Evolutionary conservation across 2,888 invertebrate genomes (phyloP).

Genomic region (Exocentrus adspersus): DNA sequence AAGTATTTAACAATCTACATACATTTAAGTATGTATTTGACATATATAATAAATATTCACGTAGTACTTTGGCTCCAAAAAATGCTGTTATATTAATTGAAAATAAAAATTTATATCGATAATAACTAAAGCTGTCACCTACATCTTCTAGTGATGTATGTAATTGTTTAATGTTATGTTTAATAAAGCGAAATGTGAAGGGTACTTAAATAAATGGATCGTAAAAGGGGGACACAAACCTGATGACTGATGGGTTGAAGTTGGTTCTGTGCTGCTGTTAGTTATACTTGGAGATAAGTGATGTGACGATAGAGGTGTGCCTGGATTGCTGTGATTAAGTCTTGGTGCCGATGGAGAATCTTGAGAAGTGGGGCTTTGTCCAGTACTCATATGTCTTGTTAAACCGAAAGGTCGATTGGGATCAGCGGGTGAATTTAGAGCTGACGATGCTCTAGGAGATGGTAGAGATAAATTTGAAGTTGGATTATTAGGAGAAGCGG

Average conservation of each 20-base stretch:
- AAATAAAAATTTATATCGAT: too few species aligned
- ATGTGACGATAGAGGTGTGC: slow-evolving; percentile 75
- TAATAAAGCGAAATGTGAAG: too few species aligned
- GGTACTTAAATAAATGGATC: too few species aligned
- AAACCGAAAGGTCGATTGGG: slow-evolving; percentile 67
- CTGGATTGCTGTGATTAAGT: slow-evolving; percentile 76
- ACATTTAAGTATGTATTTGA: too few species aligned
- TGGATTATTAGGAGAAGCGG: slow-evolving; percentile 77
- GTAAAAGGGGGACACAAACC: too few species aligned
- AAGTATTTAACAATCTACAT: too few species aligned
- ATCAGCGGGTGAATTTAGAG: slow-evolving; percentile 77
- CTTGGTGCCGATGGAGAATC: slow-evolving; percentile 68
- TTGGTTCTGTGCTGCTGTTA: slow-evolving; percentile 61
- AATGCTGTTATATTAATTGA: too few species aligned
- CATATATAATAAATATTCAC: too few species aligned
- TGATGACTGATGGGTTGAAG: slow-evolving; percentile 61
- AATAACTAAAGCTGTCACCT: too few species aligned
- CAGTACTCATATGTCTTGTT: slow-evolving; percentile 66
- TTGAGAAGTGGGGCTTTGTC: slow-evolving; percentile 71
- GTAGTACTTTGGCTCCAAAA: too few species aligned
- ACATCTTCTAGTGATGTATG: too few species aligned
- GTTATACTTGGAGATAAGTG: slow-evolving; percentile 67
- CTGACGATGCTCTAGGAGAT: slow-evolving; percentile 77
- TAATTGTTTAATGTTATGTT: too few species aligned
- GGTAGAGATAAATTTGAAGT: slow-evolving; percentile 77